Evolutionary conservation across 2,797 vertebrate genomes (phyloP), one percentile per base, ranked within the genome.

Genomic region (Knipowitschia caucasica): DNA sequence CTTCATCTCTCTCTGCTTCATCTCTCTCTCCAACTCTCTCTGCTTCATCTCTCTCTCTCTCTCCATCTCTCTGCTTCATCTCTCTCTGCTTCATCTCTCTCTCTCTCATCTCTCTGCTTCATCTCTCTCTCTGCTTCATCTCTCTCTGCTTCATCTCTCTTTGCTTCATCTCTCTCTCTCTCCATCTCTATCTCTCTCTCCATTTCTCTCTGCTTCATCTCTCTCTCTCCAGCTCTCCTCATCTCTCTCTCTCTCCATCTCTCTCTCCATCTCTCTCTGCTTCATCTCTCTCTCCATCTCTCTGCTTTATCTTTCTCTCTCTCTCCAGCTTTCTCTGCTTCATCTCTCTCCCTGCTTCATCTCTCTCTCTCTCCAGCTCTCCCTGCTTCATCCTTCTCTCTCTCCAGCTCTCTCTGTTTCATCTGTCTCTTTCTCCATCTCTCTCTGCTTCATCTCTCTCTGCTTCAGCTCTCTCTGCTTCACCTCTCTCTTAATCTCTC

Each of bases 211-310:
- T 63, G 11, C 68, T 44, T 8, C 50, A n/a, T 44, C 61, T 83
- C 85, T n/a, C 83, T 88, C 85, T 80, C 59, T n/a, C n/a, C n/a
- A n/a, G n/a, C 72, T 81, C 76, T 24, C 66, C 66, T 63, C 46
- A 62, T 38, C 67, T 24, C 11, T 4, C 36, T 38, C n/a, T n/a
- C n/a, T n/a, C n/a, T n/a, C n/a, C n/a, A n/a, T n/a, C 8, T 38
- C 51, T 75, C 0, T 35, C n/a, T 35, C 4, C 17, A 1, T 7
- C 14, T 17, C 9, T 78, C 73, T 53, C 69, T 74, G 78, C 78
- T 38, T 38, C 18, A 18, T 39, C 36, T 75, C 71, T 53, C 69
- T 72, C 77, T 79, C 81, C 60, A 72, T 80, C 76, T 24, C 67
- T 67, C 63, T 63, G 11, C 68, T 44, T 8, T 50, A n/a, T 44